Conservation (phyloP, 2,113 vertebrate genomes). For the Philantomba maxwellii region DNA sequence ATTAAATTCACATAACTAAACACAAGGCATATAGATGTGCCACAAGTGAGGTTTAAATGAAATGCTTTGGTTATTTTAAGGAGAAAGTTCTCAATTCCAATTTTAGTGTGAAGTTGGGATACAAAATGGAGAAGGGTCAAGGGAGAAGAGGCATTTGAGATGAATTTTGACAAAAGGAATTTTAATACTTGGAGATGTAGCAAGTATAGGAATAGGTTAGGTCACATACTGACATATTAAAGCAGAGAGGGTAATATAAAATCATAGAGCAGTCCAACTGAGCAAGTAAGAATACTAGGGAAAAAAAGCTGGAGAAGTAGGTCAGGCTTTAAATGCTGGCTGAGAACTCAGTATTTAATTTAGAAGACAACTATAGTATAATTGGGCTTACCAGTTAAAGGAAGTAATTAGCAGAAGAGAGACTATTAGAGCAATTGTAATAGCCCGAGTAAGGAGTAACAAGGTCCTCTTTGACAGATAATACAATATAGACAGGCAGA, state of each 20-base stretch:
- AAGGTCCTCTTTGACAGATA: neutral
- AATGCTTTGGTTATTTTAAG: neutral
- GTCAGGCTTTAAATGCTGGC: neutral
- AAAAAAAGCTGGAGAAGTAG: neutral
- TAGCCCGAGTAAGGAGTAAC: neutral
- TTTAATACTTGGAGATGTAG: neutral
- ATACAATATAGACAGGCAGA: neutral
- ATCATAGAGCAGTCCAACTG: neutral
- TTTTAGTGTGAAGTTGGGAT: neutral
- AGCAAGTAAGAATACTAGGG: neutral
- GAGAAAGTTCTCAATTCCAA: neutral
- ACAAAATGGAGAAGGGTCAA: neutral
- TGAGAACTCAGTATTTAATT: neutral
- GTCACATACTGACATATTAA: neutral
- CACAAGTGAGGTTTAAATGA: neutral
- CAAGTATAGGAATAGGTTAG: neutral
- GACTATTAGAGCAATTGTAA: neutral
- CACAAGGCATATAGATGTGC: neutral
- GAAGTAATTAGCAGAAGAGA: neutral
- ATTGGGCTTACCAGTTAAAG: neutral
- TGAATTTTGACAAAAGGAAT: neutral
- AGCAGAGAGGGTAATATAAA: neutral
- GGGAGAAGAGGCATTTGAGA: neutral
- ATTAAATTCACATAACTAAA: neutral
- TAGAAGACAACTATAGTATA: neutral